These are phyloP conservation scores for Squalus acanthias DNA, from an alignment of 2,797 vertebrate species.

Conservation along the genomic window DNA sequence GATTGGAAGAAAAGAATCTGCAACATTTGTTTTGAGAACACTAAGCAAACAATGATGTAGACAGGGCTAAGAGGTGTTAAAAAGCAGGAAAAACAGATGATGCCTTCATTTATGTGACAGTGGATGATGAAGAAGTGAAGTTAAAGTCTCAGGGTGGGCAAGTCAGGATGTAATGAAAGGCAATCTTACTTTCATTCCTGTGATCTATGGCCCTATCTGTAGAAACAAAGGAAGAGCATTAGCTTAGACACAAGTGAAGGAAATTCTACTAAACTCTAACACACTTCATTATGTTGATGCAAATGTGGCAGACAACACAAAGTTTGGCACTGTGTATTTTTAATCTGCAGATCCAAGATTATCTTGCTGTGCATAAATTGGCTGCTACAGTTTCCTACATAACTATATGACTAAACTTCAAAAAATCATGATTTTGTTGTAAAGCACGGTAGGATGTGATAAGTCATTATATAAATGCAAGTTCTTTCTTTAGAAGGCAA, in stretches of 20 bases:
- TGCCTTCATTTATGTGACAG: constrained; percentile 38
- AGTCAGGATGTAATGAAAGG: not conserved
- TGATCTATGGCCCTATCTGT: not conserved
- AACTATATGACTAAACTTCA: not conserved
- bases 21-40: constrained; percentile 47
- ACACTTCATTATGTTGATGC: not conserved
- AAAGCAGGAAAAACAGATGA: constrained; percentile 46
- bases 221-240: not conserved
- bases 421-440: not conserved
- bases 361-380: not conserved
- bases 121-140: not conserved
- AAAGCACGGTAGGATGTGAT: not conserved
- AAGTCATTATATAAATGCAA: not conserved
- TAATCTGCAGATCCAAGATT: not conserved
- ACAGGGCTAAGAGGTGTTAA: constrained; percentile 46
- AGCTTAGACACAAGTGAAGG: not conserved
- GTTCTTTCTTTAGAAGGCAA: not conserved
- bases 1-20: constrained; percentile 47
- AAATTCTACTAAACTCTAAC: not conserved
- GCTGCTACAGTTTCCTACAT: not conserved
- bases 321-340: not conserved
- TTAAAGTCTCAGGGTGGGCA: not conserved
- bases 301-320: not conserved
- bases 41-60: constrained; percentile 49
- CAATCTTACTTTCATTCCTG: constrained; percentile 12